Evolutionary conservation across 2,113 vertebrate genomes (phyloP).

Genomic region (Progne subis): DNA sequence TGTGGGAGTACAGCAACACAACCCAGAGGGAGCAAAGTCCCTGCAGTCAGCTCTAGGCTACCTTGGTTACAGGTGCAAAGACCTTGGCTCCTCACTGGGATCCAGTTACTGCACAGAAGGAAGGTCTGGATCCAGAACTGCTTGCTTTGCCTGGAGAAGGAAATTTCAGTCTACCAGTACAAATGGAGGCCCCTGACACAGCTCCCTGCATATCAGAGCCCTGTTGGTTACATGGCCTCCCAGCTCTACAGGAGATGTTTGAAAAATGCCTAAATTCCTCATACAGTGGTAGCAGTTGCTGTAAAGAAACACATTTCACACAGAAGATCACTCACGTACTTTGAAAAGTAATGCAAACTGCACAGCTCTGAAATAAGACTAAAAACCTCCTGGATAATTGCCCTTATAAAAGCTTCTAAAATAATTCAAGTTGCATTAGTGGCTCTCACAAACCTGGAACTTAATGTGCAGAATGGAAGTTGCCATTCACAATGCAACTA

Average conservation of each 20-base stretch:
- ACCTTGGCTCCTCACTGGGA: neutral
- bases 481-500: neutral
- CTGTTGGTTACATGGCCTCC: neutral
- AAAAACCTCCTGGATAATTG: neutral
- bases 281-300: neutral
- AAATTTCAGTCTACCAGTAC: neutral
- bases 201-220: neutral
- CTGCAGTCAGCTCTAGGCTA: neutral
- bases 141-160: neutral
- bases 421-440: neutral
- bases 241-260: neutral
- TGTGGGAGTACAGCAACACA: neutral
- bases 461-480: neutral
- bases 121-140: neutral
- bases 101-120: neutral
- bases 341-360: neutral
- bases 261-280: neutral
- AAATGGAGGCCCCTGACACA: neutral
- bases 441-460: neutral
- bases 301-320: neutral
- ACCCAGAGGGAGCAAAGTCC: neutral
- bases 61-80: neutral
- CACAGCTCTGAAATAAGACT: neutral
- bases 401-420: slow-evolving; percentile 49
- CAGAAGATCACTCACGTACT: neutral